phyloP scores from a whole-genome alignment of 2,888 invertebrate genomes.

The Hirtodrosophila alboralis region DNA sequence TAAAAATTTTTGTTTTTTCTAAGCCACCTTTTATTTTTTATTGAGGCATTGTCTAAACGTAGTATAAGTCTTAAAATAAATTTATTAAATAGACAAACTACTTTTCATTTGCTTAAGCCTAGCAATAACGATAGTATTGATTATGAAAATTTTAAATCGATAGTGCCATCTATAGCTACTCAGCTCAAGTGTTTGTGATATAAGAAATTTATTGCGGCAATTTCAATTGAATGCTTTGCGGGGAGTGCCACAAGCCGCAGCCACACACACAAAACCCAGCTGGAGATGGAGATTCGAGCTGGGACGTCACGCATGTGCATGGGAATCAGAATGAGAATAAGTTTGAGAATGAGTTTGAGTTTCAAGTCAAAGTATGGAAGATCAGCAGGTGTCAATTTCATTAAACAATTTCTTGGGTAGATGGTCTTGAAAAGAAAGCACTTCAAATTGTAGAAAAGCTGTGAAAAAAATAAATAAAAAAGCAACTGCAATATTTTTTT shows the following conservation, averaged over 20 bases:
- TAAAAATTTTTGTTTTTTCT: too few relatives aligned
- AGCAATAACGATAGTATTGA: too few relatives aligned
- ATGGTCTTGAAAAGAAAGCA: constrained; percentile 30
- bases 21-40: too few relatives aligned
- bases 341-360: constrained; percentile 8
- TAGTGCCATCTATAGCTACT: too few relatives aligned
- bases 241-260: constrained; percentile 12
- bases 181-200: not conserved
- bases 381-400: constrained; percentile 54
- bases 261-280: not conserved
- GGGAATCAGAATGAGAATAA: constrained; percentile 7
- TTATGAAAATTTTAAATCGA: too few relatives aligned
- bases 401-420: constrained; percentile 13
- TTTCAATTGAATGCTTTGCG: constrained; percentile 24
- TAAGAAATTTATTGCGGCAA: constrained; percentile 6
- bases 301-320: not conserved
- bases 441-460: constrained; percentile 4
- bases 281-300: constrained; percentile 3
- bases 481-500: constrained; percentile 6
- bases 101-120: too few relatives aligned
- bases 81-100: too few relatives aligned
- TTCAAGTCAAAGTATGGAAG: constrained; percentile 18
- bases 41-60: too few relatives aligned
- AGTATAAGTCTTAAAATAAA: too few relatives aligned
- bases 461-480: constrained; percentile 16